Percentiles rank a stretch among this genome's conserved stretches.
Conservation (phyloP, 2,113 vertebrate species). For the Clupea harengus region DNA sequence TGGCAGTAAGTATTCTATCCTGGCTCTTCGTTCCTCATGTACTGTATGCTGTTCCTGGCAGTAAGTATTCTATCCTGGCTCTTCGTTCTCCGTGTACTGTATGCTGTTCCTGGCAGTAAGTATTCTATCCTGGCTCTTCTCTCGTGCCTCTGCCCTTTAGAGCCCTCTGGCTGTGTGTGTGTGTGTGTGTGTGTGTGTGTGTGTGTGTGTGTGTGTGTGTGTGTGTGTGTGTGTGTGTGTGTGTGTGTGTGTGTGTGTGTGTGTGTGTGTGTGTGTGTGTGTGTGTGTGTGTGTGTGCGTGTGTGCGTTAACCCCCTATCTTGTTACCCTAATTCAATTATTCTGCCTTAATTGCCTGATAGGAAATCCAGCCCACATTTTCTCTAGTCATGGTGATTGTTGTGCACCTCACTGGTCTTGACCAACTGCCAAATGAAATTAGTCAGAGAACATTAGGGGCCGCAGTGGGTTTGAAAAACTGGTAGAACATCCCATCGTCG, state of each 20-base stretch:
- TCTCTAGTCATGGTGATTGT: not conserved
- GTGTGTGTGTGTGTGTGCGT: not conserved
- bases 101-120: too few species aligned
- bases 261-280: too few species aligned
- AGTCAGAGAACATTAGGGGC: not conserved
- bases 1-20: too few species aligned
- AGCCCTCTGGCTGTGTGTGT: not conserved
- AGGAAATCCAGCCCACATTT: not conserved
- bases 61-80: too few species aligned
- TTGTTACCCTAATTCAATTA: conserved; percentile 3
- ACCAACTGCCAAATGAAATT: too few species aligned
- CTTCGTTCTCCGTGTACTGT: too few species aligned
- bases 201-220: too few species aligned
- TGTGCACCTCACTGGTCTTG: not conserved
- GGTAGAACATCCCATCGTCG: not conserved
- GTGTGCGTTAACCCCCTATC: not conserved
- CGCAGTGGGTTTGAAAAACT: not conserved
- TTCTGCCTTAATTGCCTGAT: not conserved
- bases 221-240: too few species aligned
- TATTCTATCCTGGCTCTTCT: not conserved
- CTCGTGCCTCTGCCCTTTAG: not conserved
- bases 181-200: too few species aligned
- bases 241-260: too few species aligned
- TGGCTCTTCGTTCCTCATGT: too few species aligned
- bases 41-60: too few species aligned